phyloP scores from a whole-genome alignment of 2,888 invertebrate species.

The Monoplex corrugatus region DNA sequence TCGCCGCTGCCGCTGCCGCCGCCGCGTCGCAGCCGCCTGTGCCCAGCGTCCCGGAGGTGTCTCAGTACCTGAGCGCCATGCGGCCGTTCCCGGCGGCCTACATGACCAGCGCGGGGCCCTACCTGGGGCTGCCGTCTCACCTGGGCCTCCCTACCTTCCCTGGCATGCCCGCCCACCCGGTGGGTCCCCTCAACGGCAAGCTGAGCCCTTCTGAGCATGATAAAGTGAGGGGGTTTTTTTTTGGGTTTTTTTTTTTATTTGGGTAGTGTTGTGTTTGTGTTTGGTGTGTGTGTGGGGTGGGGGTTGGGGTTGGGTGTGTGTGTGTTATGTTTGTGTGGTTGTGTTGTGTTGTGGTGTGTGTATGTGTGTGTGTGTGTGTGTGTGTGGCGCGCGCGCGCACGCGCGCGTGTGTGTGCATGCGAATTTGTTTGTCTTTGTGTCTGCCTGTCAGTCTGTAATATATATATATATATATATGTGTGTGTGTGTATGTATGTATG shows the following conservation, averaged over 20 bases:
- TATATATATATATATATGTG: no score
- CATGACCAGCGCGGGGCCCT: constrained; percentile 71
- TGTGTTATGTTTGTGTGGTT: background rate
- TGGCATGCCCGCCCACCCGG: constrained; percentile 65
- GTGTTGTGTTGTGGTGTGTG: background rate
- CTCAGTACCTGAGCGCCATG: constrained; percentile 60
- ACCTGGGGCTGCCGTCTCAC: constrained; percentile 68
- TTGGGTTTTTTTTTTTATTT: background rate
- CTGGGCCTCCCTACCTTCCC: constrained; percentile 63
- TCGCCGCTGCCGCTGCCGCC: background rate
- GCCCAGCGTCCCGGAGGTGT: constrained; percentile 55
- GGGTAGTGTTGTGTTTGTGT: no score
- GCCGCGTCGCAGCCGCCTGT: constrained; percentile 14
- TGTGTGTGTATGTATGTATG: background rate
- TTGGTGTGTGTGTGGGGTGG: background rate
- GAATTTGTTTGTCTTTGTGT: background rate
- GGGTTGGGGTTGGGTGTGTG: no score
- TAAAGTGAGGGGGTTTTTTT: constrained; percentile 63
- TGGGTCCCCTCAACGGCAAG: constrained; percentile 71
- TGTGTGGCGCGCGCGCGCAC: no score
- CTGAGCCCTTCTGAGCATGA: constrained; percentile 67
- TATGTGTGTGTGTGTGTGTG: background rate
- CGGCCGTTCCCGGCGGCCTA: constrained; percentile 72
- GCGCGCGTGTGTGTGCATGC: no score
- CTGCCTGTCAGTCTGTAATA: background rate